A percentile compares a stretch with the other conserved stretches of the same genome.
phyloP scores from a whole-genome alignment of 2,113 vertebrate species.

The Oreotragus oreotragus region DNA sequence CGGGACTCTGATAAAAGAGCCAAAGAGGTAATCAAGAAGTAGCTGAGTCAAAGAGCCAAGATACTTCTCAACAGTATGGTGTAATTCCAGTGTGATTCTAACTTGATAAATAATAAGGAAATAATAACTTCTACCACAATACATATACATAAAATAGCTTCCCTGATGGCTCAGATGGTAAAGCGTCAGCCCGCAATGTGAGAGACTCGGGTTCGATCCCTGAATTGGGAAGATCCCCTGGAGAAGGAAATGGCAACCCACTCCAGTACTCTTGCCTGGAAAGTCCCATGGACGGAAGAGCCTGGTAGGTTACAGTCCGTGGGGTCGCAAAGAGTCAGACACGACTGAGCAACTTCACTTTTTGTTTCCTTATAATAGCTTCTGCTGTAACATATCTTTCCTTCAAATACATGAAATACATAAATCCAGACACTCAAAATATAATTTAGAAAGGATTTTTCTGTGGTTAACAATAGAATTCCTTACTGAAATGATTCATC shows the following conservation, averaged over 20 bases:
- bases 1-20: background rate
- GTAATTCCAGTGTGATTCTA: background rate
- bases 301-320: background rate
- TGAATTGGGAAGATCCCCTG: background rate
- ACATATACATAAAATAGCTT: background rate
- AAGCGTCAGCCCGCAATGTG: background rate
- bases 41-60: background rate
- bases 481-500: background rate
- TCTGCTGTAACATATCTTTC: background rate
- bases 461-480: slow-evolving; percentile 1
- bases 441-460: slow-evolving; percentile 30
- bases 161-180: background rate
- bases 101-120: slow-evolving; percentile 17
- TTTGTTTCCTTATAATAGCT: background rate
- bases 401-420: background rate
- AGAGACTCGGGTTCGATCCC: background rate
- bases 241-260: no score
- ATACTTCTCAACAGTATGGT: background rate
- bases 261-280: no score
- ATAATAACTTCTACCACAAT: background rate
- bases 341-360: background rate
- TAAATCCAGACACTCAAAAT: background rate
- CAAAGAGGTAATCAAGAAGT: background rate
- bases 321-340: no score
- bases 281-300: background rate